Evolutionary conservation across 2,797 vertebrate genomes (phyloP), one percentile per base, ranked within the genome.

Genomic region (Xenopus petersii): DNA sequence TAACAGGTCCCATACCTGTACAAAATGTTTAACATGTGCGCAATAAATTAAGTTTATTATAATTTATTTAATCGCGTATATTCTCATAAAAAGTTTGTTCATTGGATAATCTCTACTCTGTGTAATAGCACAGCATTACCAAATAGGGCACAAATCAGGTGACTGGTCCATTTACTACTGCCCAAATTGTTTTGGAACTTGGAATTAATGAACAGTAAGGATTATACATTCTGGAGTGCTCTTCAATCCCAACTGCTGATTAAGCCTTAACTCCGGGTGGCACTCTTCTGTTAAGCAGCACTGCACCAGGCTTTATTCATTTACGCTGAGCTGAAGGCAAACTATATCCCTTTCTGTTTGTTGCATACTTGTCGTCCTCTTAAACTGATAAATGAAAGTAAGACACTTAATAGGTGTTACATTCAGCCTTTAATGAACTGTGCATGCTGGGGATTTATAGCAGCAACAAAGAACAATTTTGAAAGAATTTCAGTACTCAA

Each of bases 291-390:
- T 86, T 85, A 79, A 47, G 70, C 73, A 51, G 83, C 82, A 79
- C 81, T 87, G 90, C 88, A 88, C 10, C 86, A 89, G 88, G 86
- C 82, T 49, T 13, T 87, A 88, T 83, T 87, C 84, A 89, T 89
- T 88, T 84, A 87, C 87, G 87, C 87, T 86, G 87, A 91, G 89
- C 83, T 15, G 59, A 89, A 85, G 21, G 21, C 21, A 21, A 21
- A 21, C 21, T 21, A 21, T 21, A 21, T 21, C 21, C 21, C 21
- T 21, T 21, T 21, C 21, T 21, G 21, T 21, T 21, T 21, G 21
- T 21, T 21, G 21, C 21, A 21, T 21, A 21, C 21, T 21, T 21
- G 21, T 21, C 21, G 21, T 21, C 21, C 21, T 21, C 21, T 21
- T 21, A 21, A 21, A 21, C 21, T 21, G 81, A 21, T 84, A 86